A percentile compares a stretch with the other conserved stretches of the same genome.
Evolutionary conservation across 37 sponge, comb jelly and placozoan species (phyloP).

Genomic region (Cladorhizidae sp.): DNA sequence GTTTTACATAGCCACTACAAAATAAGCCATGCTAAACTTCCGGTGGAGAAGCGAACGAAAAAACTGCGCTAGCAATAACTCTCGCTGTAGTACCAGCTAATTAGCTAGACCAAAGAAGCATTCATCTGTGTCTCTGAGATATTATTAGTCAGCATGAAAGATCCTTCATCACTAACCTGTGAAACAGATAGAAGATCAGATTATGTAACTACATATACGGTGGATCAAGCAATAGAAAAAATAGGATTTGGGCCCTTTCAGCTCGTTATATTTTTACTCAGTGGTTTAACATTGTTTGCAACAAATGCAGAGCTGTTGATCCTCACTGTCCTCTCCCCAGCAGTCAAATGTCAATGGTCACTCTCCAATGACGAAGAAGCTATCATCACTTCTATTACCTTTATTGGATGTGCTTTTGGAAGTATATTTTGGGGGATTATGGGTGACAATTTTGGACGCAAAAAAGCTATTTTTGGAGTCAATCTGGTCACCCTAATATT

Average conservation of each 20-base stretch:
- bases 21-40: too few relatives aligned
- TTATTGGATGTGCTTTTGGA: slow-evolving; percentile 72
- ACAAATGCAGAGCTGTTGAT: slow-evolving; percentile 55
- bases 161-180: too few relatives aligned
- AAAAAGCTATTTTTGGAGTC: slow-evolving; percentile 20
- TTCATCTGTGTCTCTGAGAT: too few relatives aligned
- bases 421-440: slow-evolving; percentile 49
- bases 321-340: slow-evolving; percentile 35
- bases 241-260: slow-evolving; percentile 75
- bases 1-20: too few relatives aligned
- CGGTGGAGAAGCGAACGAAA: too few relatives aligned
- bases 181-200: too few relatives aligned
- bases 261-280: slow-evolving; percentile 30
- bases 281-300: slow-evolving; percentile 43
- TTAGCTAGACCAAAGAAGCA: too few relatives aligned
- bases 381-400: slow-evolving; percentile 57
- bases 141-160: too few relatives aligned
- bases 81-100: too few relatives aligned
- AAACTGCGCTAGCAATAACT: too few relatives aligned
- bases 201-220: too few relatives aligned
- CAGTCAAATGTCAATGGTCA: slow-evolving; percentile 47
- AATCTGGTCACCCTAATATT: slow-evolving; percentile 22
- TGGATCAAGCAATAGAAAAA: slow-evolving; percentile 69
- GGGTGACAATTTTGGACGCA: slow-evolving; percentile 65
- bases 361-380: slow-evolving; percentile 32